phyloP scores from a whole-genome alignment of 1,140 invertebrate species.

The Apis florea region DNA sequence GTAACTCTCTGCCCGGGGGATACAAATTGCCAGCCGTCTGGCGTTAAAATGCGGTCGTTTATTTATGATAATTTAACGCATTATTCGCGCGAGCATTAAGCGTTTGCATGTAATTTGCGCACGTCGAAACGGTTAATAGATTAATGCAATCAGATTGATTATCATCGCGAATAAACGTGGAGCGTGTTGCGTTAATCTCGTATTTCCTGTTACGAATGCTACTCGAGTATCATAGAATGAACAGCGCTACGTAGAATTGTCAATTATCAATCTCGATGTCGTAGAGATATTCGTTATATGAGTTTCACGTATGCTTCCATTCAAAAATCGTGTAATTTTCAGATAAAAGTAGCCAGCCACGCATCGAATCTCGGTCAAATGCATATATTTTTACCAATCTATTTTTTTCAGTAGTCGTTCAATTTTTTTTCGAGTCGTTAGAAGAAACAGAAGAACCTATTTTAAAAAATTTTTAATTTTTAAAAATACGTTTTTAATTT shows the following conservation, averaged over 20 bases:
- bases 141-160: conserved; percentile 34
- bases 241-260: too few relatives aligned
- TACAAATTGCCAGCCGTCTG: conserved; percentile 20
- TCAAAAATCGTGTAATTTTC: too few relatives aligned
- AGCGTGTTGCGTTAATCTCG: not conserved
- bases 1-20: not conserved
- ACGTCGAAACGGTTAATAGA: conserved; percentile 22
- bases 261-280: not conserved
- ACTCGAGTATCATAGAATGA: not conserved
- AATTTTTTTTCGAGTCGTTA: too few relatives aligned
- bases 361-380: too few relatives aligned
- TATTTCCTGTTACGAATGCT: not conserved
- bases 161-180: conserved; percentile 15
- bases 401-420: too few relatives aligned
- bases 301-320: too few relatives aligned
- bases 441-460: too few relatives aligned
- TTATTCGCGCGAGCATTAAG: conserved; percentile 29
- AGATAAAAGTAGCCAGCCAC: too few relatives aligned
- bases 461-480: too few relatives aligned
- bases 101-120: conserved; percentile 24
- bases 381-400: too few relatives aligned
- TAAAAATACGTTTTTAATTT: too few relatives aligned
- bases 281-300: not conserved
- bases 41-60: conserved; percentile 23
- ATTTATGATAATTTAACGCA: conserved; percentile 43